A percentile compares a stretch with the other conserved stretches of the same genome.
Evolutionary conservation across 1,140 invertebrate genomes (phyloP).

Genomic region (Cepaea nemoralis): DNA sequence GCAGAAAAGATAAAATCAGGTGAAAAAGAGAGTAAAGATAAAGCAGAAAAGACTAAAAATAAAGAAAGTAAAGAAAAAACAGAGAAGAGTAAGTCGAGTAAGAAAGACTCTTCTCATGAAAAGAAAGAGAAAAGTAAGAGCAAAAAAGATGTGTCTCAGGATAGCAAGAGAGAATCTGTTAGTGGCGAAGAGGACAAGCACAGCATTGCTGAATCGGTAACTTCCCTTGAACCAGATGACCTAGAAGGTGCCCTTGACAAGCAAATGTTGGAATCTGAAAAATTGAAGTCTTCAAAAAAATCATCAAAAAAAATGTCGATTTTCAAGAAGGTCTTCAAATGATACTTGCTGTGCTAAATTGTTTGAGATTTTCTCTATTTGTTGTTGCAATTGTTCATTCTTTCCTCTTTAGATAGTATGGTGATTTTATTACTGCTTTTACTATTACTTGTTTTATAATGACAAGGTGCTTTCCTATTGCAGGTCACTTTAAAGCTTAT

Average conservation of each 20-base stretch:
- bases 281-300: constrained; percentile 37
- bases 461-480: neutral
- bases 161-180: neutral
- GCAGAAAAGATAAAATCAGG: neutral
- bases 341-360: neutral
- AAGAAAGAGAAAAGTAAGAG: constrained; percentile 26
- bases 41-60: neutral
- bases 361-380: neutral
- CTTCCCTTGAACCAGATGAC: constrained; percentile 32
- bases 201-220: constrained; percentile 1
- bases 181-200: neutral
- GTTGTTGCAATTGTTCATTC: neutral
- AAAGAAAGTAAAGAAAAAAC: neutral
- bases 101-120: constrained; percentile 4
- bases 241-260: constrained; percentile 36
- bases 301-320: constrained; percentile 43
- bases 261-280: constrained; percentile 18
- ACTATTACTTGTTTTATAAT: neutral
- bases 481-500: neutral
- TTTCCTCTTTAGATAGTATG: neutral
- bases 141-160: neutral
- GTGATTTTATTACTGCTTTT: neutral
- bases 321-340: constrained; percentile 47
- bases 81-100: neutral
- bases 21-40: constrained; percentile 7